Evolutionary conservation across 35 echinoderm and acorn worm genomes (phyloP).

Genomic region (Lytechinus pictus): DNA sequence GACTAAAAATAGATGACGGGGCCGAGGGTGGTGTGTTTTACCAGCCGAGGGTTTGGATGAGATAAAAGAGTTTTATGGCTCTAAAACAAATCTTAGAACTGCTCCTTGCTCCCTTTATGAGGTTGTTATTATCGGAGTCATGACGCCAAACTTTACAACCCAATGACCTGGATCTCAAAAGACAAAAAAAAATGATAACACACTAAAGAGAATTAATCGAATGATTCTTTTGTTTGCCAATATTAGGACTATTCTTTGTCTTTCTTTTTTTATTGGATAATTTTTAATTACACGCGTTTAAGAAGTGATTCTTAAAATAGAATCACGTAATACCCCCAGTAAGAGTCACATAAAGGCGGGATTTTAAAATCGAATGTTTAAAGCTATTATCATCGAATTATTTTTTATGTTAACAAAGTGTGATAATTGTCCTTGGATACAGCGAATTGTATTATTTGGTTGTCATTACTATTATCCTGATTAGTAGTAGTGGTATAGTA

Average conservation of each 20-base stretch:
- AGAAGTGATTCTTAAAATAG: not conserved
- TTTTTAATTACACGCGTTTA: not conserved
- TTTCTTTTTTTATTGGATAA: not conserved
- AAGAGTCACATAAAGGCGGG: not conserved
- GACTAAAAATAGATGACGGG: not conserved
- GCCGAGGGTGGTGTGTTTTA: not conserved
- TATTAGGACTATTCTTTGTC: not conserved
- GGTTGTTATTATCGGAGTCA: conserved; percentile 9
- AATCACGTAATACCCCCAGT: not conserved
- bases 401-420: no score
- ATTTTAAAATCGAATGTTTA: no score
- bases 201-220: not conserved
- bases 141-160: conserved; percentile 31
- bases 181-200: not conserved
- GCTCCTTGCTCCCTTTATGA: conserved; percentile 33
- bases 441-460: no score
- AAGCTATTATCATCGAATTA: no score
- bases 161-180: conserved; percentile 9
- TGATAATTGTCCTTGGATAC: no score
- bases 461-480: no score
- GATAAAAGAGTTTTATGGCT: conserved; percentile 28
- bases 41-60: not conserved
- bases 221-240: conserved; percentile 18
- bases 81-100: conserved; percentile 33
- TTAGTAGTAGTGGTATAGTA: no score